Evolutionary conservation across 2,888 invertebrate species (phyloP), one percentile per base, ranked within the genome.

Genomic region (Lordiphosa andalusiaca): DNA sequence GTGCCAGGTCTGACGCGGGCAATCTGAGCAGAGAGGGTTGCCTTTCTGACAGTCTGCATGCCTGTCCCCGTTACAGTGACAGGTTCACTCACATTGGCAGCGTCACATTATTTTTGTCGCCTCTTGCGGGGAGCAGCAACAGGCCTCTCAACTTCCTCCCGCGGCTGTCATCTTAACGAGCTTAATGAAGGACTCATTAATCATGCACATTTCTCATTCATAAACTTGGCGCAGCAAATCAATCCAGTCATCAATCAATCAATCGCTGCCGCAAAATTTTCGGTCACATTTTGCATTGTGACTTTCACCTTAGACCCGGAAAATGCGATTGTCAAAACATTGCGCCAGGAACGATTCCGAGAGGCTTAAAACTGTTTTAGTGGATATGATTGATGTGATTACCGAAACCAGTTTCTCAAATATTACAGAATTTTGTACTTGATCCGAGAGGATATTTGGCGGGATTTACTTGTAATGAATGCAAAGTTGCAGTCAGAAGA

Each of bases 131-230:
- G 12, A 40, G 40, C 56, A 69, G 78, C 81, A 81, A 76, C 75
- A 82, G 82, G 72, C 54, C 61, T 50, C 30, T 35, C 56, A 47
- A 48, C 39, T 12, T 49, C 37, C 40, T 47, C 40, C 59, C 51
- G 41, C 56, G 51, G 59, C 73, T 73, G 76, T 82, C 83, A 83
- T 73, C 78, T 80, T 83, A 80, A 80, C 83, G 70, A 81, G 80
- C 80, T 84, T 84, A 81, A 81, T 81, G 78, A 81, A 84, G 67
- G 78, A 82, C 81, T 81, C 80, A 81, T 81, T 81, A 82, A 81
- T 81, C 80, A 81, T 81, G 84, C 77, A 68, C 68, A 73, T 69
- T 77, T 72, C 58, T 65, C 69, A 77, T 76, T 76, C 80, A 83
- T 80, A 83, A 54, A 67, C 75, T 69, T 75, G 67, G 70, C 76